These are phyloP conservation scores for Pentamera pediparva DNA, from an alignment of 53 echinoderm and acorn worm species.

Conservation along the genomic window DNA sequence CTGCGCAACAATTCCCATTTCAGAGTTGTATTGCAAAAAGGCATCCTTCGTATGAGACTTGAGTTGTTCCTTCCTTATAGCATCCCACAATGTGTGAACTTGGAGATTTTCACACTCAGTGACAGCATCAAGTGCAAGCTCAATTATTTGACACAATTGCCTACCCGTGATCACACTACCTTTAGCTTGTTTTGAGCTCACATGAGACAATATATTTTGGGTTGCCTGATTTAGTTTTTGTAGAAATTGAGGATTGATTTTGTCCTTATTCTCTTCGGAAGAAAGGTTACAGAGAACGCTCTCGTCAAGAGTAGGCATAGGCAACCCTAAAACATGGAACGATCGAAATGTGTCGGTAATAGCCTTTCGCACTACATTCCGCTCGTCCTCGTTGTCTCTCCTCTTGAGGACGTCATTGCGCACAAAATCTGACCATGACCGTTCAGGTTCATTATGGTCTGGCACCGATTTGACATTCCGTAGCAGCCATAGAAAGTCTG, in stretches of 20 bases:
- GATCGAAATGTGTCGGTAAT: background rate
- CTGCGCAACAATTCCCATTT: background rate
- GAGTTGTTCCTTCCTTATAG: background rate
- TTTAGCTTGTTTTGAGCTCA: background rate
- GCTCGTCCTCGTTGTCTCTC: background rate
- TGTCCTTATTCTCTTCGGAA: background rate
- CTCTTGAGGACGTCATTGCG: background rate
- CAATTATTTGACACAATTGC: background rate
- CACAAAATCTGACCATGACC: background rate
- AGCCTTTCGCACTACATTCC: background rate
- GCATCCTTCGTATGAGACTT: background rate
- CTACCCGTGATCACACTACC: background rate
- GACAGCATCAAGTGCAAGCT: background rate
- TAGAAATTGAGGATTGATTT: background rate
- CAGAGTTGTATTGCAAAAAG: background rate
- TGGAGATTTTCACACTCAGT: background rate
- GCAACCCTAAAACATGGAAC: background rate
- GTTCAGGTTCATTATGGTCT: background rate
- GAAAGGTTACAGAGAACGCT: background rate
- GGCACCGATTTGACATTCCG: background rate
- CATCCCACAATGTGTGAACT: background rate
- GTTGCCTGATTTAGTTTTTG: background rate
- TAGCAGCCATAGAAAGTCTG: slow-evolving; percentile 6
- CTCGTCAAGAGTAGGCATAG: background rate
- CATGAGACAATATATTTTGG: background rate